phyloP scores from a whole-genome alignment of 2,888 invertebrate genomes.

The Erannis defoliaria region DNA sequence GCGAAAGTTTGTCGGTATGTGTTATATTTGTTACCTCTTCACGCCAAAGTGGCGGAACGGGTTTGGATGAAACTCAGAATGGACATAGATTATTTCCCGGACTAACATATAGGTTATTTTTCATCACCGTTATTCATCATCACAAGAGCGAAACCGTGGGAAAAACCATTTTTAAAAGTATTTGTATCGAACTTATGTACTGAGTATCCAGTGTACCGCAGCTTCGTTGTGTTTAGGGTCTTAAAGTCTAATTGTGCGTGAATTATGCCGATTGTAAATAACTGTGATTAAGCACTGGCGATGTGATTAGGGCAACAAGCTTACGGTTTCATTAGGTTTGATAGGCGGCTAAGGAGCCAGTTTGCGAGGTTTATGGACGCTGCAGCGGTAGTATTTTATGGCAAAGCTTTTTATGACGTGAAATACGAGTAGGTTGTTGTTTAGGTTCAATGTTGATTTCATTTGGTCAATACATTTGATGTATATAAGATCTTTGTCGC shows the following conservation, averaged over 20 bases:
- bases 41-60: too few relatives aligned
- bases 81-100: too few relatives aligned
- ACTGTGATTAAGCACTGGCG: slow-evolving; percentile 20
- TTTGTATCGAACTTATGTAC: background rate
- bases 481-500: too few relatives aligned
- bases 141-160: too few relatives aligned
- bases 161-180: too few relatives aligned
- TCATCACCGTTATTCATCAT: too few relatives aligned
- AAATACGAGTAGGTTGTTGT: background rate
- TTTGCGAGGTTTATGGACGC: slow-evolving; percentile 8
- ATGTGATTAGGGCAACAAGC: slow-evolving; percentile 24
- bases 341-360: slow-evolving; percentile 12
- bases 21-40: too few relatives aligned
- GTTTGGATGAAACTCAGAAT: too few relatives aligned
- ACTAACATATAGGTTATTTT: too few relatives aligned
- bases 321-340: slow-evolving; percentile 25
- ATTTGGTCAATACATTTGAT: background rate
- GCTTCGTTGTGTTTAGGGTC: slow-evolving; percentile 17
- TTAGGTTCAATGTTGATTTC: slow-evolving; percentile 1
- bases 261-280: slow-evolving; percentile 30
- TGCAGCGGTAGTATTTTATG: slow-evolving; percentile 7
- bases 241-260: slow-evolving; percentile 26
- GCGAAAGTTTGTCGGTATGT: too few relatives aligned
- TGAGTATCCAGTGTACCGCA: background rate
- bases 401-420: background rate